phyloP scores from a whole-genome alignment of 2,113 vertebrate genomes.

The Pycnonotus jocosus region DNA sequence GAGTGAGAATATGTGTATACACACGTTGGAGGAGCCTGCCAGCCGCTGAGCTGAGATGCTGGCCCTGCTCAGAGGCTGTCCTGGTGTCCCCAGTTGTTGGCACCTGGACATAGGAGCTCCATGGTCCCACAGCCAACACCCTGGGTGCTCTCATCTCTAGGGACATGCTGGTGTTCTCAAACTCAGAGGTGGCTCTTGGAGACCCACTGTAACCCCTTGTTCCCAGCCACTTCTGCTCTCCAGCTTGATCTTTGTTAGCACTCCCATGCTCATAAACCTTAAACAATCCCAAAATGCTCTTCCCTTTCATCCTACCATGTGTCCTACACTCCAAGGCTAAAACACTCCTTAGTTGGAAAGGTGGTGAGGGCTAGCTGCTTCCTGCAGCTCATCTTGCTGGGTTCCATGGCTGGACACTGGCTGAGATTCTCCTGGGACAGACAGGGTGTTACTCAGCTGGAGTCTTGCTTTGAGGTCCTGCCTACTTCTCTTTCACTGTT shows the following conservation, averaged over 20 bases:
- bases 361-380: neutral
- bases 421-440: neutral
- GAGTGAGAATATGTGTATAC: too few relatives aligned
- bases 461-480: neutral
- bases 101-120: neutral
- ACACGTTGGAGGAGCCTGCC: fast-evolving
- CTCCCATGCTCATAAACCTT: fast-evolving
- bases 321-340: neutral
- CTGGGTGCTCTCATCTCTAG: neutral
- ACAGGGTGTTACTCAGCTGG: neutral
- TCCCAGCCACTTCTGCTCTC: neutral
- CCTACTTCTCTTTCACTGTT: neutral
- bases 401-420: neutral
- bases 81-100: neutral
- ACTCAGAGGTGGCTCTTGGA: fast-evolving
- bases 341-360: neutral
- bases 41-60: neutral
- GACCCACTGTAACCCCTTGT: neutral
- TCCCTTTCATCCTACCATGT: fast-evolving
- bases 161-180: neutral
- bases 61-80: neutral
- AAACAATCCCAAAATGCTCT: neutral
- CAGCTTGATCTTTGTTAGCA: neutral
- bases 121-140: neutral
- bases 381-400: fast-evolving